Percentiles rank a stretch among this genome's conserved stretches.
These are phyloP conservation scores for Halictus quadricinctus DNA, from an alignment of 2,888 invertebrate genomes.

Conservation along the genomic window DNA sequence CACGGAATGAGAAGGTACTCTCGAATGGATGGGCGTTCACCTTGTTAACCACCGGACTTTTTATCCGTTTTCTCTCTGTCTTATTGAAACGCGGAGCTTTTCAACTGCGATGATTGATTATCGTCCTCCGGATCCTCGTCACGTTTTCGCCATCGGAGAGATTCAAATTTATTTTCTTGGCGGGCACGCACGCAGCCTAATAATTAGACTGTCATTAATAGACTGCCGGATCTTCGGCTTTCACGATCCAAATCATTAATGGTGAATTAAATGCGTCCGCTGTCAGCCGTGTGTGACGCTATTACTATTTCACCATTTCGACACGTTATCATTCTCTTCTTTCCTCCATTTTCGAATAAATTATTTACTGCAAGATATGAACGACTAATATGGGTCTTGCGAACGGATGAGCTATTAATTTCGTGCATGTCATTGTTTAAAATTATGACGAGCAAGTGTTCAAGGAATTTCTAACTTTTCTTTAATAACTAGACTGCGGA, in stretches of 20 bases:
- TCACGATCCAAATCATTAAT: neutral
- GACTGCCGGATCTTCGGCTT: neutral
- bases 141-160: constrained; percentile 7
- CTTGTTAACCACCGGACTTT: constrained; percentile 36
- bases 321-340: neutral
- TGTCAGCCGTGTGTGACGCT: neutral
- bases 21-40: constrained; percentile 35
- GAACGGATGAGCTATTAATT: neutral
- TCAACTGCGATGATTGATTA: constrained; percentile 20
- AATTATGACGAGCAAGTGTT: neutral
- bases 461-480: neutral
- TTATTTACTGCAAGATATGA: no score
- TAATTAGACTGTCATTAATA: constrained; percentile 11
- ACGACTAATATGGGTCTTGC: no score
- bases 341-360: neutral
- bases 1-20: constrained; percentile 36
- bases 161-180: constrained; percentile 10
- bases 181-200: neutral
- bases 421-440: neutral
- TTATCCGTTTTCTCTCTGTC: constrained; percentile 5
- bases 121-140: constrained; percentile 8
- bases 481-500: neutral
- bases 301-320: neutral
- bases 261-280: neutral
- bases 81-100: constrained; percentile 11